Evolutionary conservation across 1,140 invertebrate genomes (phyloP).

Genomic region (Antheraea pernyi): DNA sequence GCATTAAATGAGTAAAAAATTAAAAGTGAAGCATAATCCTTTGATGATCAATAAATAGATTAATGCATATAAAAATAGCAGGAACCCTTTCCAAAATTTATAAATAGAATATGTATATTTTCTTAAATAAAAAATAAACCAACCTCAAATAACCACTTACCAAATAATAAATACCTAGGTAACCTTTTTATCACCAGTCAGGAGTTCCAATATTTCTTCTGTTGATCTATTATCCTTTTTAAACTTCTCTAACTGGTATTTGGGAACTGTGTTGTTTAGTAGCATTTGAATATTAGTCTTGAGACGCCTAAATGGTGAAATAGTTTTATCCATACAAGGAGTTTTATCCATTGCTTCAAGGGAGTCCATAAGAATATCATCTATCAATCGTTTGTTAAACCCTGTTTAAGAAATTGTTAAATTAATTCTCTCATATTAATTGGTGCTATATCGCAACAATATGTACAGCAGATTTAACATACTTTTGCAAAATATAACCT

Average conservation of each 20-base stretch:
- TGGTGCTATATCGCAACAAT: background rate
- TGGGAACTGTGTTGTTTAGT: constrained; percentile 90
- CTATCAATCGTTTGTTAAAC: constrained; percentile 88
- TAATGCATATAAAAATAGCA: background rate
- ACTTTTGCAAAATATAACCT: background rate
- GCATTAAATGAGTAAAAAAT: background rate
- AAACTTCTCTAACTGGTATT: constrained; percentile 88
- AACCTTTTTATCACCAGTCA: constrained; percentile 76
- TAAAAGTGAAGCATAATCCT: background rate
- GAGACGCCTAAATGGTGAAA: constrained; percentile 81
- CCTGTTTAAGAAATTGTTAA: constrained; percentile 39
- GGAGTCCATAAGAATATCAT: constrained; percentile 89
- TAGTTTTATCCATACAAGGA: constrained; percentile 79
- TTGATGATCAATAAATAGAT: background rate
- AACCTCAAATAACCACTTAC: background rate
- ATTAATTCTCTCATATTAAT: background rate
- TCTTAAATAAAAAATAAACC: background rate
- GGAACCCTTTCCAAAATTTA: background rate
- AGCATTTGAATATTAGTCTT: constrained; percentile 87
- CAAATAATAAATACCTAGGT: constrained; percentile 12
- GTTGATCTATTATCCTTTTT: constrained; percentile 85
- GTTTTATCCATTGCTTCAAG: constrained; percentile 85
- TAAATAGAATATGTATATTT: background rate
- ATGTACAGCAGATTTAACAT: background rate
- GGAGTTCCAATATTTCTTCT: constrained; percentile 88